These are phyloP conservation scores for Notolepis coatsorum DNA, from an alignment of 2,797 vertebrate species.

Conservation along the genomic window DNA sequence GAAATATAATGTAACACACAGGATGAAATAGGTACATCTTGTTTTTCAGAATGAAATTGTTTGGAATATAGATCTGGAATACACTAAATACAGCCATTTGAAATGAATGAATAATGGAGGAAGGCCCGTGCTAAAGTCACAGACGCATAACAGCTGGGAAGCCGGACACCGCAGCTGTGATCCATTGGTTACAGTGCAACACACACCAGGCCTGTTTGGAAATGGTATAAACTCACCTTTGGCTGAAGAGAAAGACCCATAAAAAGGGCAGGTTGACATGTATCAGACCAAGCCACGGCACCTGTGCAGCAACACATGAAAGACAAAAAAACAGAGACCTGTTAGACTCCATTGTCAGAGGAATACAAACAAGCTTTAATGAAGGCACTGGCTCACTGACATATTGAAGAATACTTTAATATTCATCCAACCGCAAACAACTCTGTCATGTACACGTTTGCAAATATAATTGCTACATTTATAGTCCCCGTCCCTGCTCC, in stretches of 20 bases:
- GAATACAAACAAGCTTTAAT: background rate
- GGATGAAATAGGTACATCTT: too few relatives aligned
- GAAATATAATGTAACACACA: too few relatives aligned
- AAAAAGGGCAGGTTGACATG: constrained; percentile 69
- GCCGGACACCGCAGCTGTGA: constrained; percentile 1
- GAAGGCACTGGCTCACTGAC: too few relatives aligned
- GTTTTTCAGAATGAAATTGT: background rate
- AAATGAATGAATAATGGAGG: background rate
- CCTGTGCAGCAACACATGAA: constrained; percentile 53
- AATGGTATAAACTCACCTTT: constrained; percentile 62
- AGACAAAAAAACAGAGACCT: constrained; percentile 21
- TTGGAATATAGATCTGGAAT: background rate
- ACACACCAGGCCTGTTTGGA: constrained; percentile 1
- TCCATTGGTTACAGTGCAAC: constrained; percentile 3
- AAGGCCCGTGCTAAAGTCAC: background rate
- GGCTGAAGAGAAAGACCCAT: constrained; percentile 70
- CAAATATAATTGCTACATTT: too few relatives aligned
- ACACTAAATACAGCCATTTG: background rate
- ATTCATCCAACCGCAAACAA: too few relatives aligned
- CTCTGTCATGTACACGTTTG: too few relatives aligned
- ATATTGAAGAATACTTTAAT: too few relatives aligned
- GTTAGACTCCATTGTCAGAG: background rate
- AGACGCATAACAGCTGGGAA: background rate
- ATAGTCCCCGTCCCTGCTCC: too few relatives aligned
- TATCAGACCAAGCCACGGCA: constrained; percentile 54